Evolutionary conservation across 2,888 invertebrate species (phyloP).

Genomic region (Lasioglossum figueresi): DNA sequence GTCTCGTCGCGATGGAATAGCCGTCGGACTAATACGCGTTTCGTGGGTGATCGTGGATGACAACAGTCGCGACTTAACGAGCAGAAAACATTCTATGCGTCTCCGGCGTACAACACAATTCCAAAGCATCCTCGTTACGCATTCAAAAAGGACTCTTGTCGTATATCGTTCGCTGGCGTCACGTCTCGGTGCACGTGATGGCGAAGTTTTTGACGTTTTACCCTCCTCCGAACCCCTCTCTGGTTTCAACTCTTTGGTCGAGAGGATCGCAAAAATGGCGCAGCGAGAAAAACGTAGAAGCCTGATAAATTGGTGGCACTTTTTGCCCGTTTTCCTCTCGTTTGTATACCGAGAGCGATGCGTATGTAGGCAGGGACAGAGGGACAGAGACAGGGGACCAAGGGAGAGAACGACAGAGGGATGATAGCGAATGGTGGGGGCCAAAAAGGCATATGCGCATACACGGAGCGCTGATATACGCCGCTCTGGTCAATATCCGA

Average conservation of each 20-base stretch:
- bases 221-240: neutral
- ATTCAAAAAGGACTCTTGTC: conserved; percentile 28
- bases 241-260: conserved; percentile 8
- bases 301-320: conserved; percentile 59
- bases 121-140: conserved; percentile 27
- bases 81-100: conserved; percentile 27
- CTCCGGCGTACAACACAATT: conserved; percentile 20
- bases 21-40: conserved; percentile 2
- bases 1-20: neutral
- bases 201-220: conserved; percentile 43
- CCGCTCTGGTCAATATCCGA: conserved; percentile 68
- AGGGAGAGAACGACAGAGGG: neutral
- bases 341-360: conserved; percentile 34
- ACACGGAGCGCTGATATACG: conserved; percentile 49
- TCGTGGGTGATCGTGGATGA: neutral
- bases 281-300: conserved; percentile 36
- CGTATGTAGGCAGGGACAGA: conserved; percentile 8
- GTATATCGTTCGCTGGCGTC: conserved; percentile 22
- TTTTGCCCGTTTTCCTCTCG: conserved; percentile 40
- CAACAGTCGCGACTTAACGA: conserved; percentile 3
- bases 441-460: conserved; percentile 32
- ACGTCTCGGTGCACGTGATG: conserved; percentile 43
- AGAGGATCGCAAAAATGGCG: conserved; percentile 40
- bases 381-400: neutral
- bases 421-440: neutral